Evolutionary conservation across 2,797 vertebrate genomes (phyloP), one percentile per base, ranked within the genome.

Genomic region (Chiloscyllium punctatum): DNA sequence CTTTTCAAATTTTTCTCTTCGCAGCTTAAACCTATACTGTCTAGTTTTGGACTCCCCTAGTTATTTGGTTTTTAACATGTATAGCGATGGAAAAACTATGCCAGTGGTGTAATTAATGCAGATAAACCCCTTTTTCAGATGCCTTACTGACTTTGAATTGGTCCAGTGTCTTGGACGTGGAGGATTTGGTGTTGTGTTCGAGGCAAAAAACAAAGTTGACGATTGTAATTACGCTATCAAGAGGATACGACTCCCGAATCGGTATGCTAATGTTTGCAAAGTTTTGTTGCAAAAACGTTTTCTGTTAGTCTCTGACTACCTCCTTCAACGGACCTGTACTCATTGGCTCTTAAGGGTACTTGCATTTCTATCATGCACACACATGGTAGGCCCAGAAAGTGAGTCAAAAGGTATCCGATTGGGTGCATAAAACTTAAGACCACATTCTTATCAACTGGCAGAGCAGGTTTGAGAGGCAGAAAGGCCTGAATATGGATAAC

Each of bases 151-250:
- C 97, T 99, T 99, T 97, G 99, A 99, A 96, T 99, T 99, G 0
- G 98, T 99, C 97, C 99, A 99, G 97, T 99, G 99, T 97, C 98
- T 99, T 82, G 99, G 99, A 53, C 98, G 98, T 2, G 99, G 99
- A 51, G 99, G 99, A 21, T 99, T 99, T 95, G 99, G 99, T 5
- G 99, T 99, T 0, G 99, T 99, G 96, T 99, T 99, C 97, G 99
- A 99, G 97, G 99, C 99, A 94, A 98, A 97, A 96, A 99, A 99
- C 97, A 98, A 99, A 98, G 99, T 99, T 96, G 99, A 99, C 37
- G 99, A 99, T 97, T 99, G 99, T 97, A 98, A 99, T 97, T 99
- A 99, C 48, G 99, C 99, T 96, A 99, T 99, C 98, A 99, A 99
- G 97, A 98, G 99, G 96, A 99, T 99, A 96, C 98, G 98, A 18